Percentiles rank a stretch among this genome's conserved stretches.
These are phyloP conservation scores for Drosophila mettleri DNA, from an alignment of 2,888 invertebrate genomes.

Conservation along the genomic window DNA sequence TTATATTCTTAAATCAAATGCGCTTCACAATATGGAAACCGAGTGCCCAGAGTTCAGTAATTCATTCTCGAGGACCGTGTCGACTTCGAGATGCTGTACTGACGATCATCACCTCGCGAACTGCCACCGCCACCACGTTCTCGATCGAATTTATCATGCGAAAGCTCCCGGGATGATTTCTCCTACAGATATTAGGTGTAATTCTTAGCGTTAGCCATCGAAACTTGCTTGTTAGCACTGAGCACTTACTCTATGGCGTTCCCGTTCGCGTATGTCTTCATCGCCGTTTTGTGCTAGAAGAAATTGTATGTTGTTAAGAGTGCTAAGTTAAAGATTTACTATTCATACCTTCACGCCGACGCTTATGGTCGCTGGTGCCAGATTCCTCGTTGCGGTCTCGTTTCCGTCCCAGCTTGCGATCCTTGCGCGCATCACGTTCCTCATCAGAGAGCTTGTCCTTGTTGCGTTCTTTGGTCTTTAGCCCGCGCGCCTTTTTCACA, in stretches of 20 bases:
- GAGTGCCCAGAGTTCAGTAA: conserved; percentile 42
- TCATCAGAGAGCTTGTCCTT: conserved; percentile 90
- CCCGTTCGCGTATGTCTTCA: conserved; percentile 90
- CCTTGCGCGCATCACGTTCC: conserved; percentile 92
- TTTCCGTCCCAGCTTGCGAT: conserved; percentile 92
- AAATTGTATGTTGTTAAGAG: conserved; percentile 47
- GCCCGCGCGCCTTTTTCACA: conserved; percentile 84
- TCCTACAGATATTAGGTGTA: conserved; percentile 86
- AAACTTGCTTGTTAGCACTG: neutral
- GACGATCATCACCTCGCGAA: conserved; percentile 86
- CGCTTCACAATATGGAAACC: conserved; percentile 31
- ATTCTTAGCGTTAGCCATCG: neutral
- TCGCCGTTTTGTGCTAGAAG: conserved; percentile 89
- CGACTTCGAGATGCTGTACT: conserved; percentile 90
- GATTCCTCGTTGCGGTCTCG: conserved; percentile 92
- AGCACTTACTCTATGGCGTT: conserved; percentile 87
- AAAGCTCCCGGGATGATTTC: conserved; percentile 92
- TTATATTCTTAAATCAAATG: conserved; percentile 60
- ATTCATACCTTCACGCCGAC: conserved; percentile 90
- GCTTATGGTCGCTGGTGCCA: conserved; percentile 89
- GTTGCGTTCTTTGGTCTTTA: conserved; percentile 86
- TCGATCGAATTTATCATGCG: conserved; percentile 90
- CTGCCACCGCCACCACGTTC: conserved; percentile 65
- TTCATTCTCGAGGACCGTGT: conserved; percentile 79
- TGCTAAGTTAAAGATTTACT: conserved; percentile 16